Percentiles rank a stretch among this genome's conserved stretches.
Evolutionary conservation across 2,797 vertebrate species (phyloP).

Genomic region (Sylvilagus floridanus): DNA sequence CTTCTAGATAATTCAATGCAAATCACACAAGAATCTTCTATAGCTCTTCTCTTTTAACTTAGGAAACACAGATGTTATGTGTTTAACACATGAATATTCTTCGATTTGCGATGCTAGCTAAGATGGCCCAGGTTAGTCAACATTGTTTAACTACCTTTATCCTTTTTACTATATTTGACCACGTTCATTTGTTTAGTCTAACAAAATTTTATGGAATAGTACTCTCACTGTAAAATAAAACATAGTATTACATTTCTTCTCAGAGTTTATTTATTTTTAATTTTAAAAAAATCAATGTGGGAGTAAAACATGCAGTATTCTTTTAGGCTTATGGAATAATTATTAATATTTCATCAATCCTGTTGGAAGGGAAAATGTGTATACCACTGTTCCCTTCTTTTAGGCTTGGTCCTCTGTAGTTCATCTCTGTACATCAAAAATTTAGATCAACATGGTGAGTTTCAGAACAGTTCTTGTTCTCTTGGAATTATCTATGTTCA

Average conservation of each 20-base stretch:
- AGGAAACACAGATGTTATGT: not conserved
- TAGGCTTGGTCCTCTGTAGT: not conserved
- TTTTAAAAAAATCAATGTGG: constrained; percentile 2
- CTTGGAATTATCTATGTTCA: not conserved
- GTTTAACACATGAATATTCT: not conserved
- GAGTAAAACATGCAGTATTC: not conserved
- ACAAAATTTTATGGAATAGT: not conserved
- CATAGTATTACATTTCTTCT: not conserved
- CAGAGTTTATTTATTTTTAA: constrained; percentile 31
- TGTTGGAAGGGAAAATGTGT: constrained; percentile 56
- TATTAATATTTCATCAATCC: constrained; percentile 72
- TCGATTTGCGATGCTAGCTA: constrained; percentile 26
- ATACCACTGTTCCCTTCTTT: not conserved
- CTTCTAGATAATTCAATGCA: not conserved
- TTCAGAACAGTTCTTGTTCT: not conserved
- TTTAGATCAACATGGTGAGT: not conserved
- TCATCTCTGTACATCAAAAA: not conserved
- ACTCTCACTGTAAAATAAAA: not conserved
- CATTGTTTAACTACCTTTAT: not conserved
- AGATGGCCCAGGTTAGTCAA: not conserved
- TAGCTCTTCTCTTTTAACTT: not conserved
- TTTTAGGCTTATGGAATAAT: not conserved
- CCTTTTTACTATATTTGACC: not conserved
- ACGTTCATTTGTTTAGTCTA: not conserved
- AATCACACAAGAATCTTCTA: not conserved